A percentile compares a stretch with the other conserved stretches of the same genome.
These are phyloP conservation scores for Lophotriccus pileatus DNA, from an alignment of 2,797 vertebrate genomes.

Conservation along the genomic window DNA sequence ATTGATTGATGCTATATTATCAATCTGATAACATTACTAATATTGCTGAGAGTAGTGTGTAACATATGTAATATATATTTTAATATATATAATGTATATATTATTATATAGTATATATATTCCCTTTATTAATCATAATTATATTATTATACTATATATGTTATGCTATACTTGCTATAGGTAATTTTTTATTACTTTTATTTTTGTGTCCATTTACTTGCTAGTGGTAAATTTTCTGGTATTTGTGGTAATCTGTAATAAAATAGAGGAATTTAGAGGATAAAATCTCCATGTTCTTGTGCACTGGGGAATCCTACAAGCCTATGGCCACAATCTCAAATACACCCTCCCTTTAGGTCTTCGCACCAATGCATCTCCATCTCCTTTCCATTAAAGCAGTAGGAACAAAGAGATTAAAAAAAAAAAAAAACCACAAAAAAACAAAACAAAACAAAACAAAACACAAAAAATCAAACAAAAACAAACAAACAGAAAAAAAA, in stretches of 20 bases:
- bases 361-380: neutral
- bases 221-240: neutral
- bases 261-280: neutral
- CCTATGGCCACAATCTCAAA: neutral
- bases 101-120: neutral
- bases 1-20: neutral
- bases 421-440: too few relatives aligned
- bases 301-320: neutral
- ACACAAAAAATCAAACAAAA: too few relatives aligned
- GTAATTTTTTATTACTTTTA: neutral
- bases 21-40: neutral
- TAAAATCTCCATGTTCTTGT: neutral
- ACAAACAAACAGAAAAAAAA: neutral
- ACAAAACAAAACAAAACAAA: too few relatives aligned
- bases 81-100: too few relatives aligned
- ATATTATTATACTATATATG: neutral
- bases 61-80: neutral
- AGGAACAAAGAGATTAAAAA: neutral
- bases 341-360: neutral
- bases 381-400: neutral
- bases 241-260: neutral
- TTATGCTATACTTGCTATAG: neutral
- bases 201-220: neutral
- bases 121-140: neutral
- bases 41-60: neutral